Conservation (phyloP, 1,140 invertebrate species). For the Penaeus indicus region DNA sequence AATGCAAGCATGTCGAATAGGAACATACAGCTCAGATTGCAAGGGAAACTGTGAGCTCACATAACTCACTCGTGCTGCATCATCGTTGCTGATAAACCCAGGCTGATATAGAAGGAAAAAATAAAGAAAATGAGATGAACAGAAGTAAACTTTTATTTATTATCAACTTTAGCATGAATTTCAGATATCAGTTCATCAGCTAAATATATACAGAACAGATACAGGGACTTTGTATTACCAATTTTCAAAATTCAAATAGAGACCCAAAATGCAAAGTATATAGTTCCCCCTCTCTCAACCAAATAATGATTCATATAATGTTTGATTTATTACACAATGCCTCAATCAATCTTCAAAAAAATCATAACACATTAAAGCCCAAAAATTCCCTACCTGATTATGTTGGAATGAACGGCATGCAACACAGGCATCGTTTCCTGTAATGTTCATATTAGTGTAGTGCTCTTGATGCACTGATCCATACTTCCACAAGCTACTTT, state of each 20-base stretch:
- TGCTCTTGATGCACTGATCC: conserved; percentile 80
- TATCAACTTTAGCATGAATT: not conserved
- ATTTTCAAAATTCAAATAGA: too few species aligned
- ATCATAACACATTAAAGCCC: not conserved
- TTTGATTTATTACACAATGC: too few species aligned
- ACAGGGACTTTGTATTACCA: too few species aligned
- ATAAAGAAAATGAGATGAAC: not conserved
- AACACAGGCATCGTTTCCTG: conserved; percentile 80
- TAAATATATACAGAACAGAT: too few species aligned
- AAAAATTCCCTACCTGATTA: conserved; percentile 68
- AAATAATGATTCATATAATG: too few species aligned
- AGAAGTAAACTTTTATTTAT: not conserved
- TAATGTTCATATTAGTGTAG: conserved; percentile 81
- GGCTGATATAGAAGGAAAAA: conserved; percentile 15
- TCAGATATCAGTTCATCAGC: too few species aligned
- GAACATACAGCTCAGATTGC: conserved; percentile 45
- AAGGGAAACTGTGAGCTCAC: conserved; percentile 51
- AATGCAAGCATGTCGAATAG: conserved; percentile 46
- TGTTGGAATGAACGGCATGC: conserved; percentile 81
- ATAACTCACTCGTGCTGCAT: conserved; percentile 47
- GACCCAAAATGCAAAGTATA: too few species aligned
- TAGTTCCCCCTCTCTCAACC: too few species aligned
- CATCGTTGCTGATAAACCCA: conserved; percentile 56
- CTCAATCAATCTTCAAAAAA: too few species aligned
- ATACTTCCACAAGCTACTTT: conserved; percentile 68